These are phyloP conservation scores for Xenopus petersii DNA, from an alignment of 2,797 vertebrate genomes.

Conservation along the genomic window DNA sequence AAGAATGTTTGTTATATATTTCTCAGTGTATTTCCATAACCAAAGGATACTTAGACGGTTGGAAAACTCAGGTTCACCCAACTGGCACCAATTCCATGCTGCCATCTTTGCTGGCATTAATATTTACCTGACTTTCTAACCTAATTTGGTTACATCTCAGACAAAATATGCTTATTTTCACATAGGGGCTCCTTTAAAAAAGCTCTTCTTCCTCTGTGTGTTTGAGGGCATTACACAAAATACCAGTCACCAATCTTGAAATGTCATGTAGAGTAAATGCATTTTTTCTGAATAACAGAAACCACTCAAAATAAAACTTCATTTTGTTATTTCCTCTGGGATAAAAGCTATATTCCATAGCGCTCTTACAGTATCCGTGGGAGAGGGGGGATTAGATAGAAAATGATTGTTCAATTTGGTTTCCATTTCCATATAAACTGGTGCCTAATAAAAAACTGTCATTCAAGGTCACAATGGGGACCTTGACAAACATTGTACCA, in stretches of 20 bases:
- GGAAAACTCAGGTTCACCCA: too few relatives aligned
- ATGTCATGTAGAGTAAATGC: not conserved
- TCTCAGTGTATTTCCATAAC: too few relatives aligned
- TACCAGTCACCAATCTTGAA: not conserved
- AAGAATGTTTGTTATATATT: too few relatives aligned
- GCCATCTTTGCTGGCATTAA: too few relatives aligned
- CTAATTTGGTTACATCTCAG: too few relatives aligned
- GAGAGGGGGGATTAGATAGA: constrained; percentile 12
- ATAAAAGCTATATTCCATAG: constrained; percentile 28
- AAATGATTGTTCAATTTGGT: constrained; percentile 27
- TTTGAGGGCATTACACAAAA: not conserved
- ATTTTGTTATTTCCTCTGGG: constrained; percentile 23
- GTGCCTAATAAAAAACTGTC: constrained; percentile 26
- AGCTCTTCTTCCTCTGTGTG: too few relatives aligned
- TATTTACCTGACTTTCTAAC: too few relatives aligned
- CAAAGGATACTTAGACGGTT: too few relatives aligned
- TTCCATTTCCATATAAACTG: constrained; percentile 32
- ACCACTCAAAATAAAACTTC: not conserved
- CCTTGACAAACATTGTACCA: not conserved
- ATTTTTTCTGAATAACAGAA: constrained; percentile 5
- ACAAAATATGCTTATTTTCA: too few relatives aligned
- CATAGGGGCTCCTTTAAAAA: too few relatives aligned
- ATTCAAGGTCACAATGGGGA: constrained; percentile 21
- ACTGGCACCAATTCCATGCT: too few relatives aligned
- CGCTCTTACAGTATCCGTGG: constrained; percentile 1